Evolutionary conservation across 2,888 invertebrate genomes (phyloP).

Genomic region (Diplazon laetatorius): DNA sequence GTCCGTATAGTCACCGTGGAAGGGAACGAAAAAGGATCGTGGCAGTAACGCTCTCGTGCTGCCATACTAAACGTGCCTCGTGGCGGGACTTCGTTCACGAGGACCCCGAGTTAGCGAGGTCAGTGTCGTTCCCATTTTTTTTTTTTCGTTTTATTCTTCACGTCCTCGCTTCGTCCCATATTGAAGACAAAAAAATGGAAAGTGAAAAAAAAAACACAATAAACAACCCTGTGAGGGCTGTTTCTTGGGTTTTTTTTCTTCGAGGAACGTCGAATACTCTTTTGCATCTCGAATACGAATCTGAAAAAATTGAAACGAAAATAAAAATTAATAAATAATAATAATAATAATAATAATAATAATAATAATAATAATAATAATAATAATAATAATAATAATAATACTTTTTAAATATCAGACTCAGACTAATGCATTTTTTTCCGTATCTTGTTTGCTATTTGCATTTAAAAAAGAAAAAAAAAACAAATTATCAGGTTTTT

Average conservation of each 20-base stretch:
- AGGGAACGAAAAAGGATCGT: conserved; percentile 32
- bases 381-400: too few relatives aligned
- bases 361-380: too few relatives aligned
- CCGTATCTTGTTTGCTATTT: too few relatives aligned
- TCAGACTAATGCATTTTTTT: too few relatives aligned
- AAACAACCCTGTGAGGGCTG: too few relatives aligned
- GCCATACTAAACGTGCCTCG: conserved; percentile 46
- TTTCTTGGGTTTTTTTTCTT: too few relatives aligned
- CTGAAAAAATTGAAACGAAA: background rate
- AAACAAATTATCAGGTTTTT: too few relatives aligned
- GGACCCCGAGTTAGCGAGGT: conserved; percentile 80
- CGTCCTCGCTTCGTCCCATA: conserved; percentile 29
- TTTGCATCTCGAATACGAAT: conserved; percentile 13
- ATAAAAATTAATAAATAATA: too few relatives aligned
- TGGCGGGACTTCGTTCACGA: conserved; percentile 76
- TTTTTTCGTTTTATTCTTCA: conserved; percentile 54
- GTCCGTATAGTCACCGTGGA: conserved; percentile 23
- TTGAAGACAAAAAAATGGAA: too few relatives aligned
- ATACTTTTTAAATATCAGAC: too few relatives aligned
- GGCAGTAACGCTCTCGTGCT: conserved; percentile 40
- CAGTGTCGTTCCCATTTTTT: conserved; percentile 71
- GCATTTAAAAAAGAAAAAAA: conserved; percentile 20
- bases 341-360: too few relatives aligned
- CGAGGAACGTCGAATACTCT: background rate
- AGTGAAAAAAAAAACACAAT: background rate